Evolutionary conservation across 1,140 invertebrate species (phyloP), one percentile per base, ranked within the genome.

Genomic region (Bombus turneri): DNA sequence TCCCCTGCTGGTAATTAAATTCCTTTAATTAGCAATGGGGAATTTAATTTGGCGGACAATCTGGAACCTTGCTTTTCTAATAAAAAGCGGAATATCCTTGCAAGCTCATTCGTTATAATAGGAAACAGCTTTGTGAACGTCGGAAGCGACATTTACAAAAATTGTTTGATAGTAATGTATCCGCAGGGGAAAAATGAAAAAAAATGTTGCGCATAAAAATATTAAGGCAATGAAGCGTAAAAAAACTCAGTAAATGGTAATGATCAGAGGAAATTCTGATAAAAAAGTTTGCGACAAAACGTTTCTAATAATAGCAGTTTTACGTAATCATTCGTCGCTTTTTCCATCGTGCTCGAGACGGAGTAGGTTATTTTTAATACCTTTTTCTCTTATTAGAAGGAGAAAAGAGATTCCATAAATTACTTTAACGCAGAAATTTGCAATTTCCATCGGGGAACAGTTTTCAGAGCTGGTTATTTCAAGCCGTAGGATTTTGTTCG

Each of bases 11-110:
- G 9, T 34, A 28, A 53, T 86, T 77, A 80, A 86, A 87, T 80
- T 37, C 25, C 5, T 37, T 87, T 81, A 87, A 87, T 87, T 81
- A 76, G 28, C 12, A 87, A 81, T 81, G 34, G 72, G 39, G 18
- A 75, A 82, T 81, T 86, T 72, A 72, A 81, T 86, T 77, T 76
- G 41, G 57, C 13, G 43, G 59, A 64, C 37, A 47, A 34, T 25
- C 18, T 37, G 34, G 13, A 79, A 31, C 9, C 22, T 2, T 1
- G 12, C 10, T 25, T 41, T 69, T 37, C 10, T 25, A 10, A 4
- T 25, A 39, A 31, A 62, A 31, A n/a, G 3, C 15, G 18, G 22
- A 18, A 64, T 43, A 39, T 10, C n/a, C 9, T n/a, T 28, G 0
- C 62, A 62, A 62, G 37, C 59, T 78, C 9, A 8, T 64, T 78